A percentile compares a stretch with the other conserved stretches of the same genome.
Evolutionary conservation across 2,888 invertebrate species (phyloP).

Genomic region (Margaritifera margaritifera): DNA sequence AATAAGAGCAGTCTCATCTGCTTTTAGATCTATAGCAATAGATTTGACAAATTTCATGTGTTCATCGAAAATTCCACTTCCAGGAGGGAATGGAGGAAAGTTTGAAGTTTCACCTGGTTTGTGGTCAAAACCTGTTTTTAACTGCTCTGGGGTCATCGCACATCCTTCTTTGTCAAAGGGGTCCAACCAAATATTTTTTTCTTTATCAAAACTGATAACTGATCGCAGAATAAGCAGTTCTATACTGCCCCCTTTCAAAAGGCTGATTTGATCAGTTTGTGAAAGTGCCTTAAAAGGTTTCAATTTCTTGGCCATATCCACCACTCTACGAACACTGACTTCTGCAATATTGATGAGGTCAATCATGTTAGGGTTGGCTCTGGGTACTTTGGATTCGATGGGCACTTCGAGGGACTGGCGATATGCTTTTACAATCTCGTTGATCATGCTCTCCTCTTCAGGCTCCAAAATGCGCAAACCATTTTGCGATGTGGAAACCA

Average conservation of each 20-base stretch:
- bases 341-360: constrained; percentile 73
- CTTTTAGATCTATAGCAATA: constrained; percentile 86
- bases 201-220: constrained; percentile 93
- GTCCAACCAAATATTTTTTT: constrained; percentile 89
- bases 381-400: constrained; percentile 63
- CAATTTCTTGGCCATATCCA: constrained; percentile 78
- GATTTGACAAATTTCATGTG: constrained; percentile 73
- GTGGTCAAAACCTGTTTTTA: constrained; percentile 84
- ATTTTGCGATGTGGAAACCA: constrained; percentile 52
- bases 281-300: constrained; percentile 93
- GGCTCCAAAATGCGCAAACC: constrained; percentile 51
- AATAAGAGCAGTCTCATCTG: constrained; percentile 92
- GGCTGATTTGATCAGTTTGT: constrained; percentile 92
- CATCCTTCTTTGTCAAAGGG: constrained; percentile 74
- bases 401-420: constrained; percentile 69
- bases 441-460: constrained; percentile 66
- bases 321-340: constrained; percentile 81
- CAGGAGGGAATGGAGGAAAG: constrained; percentile 11
- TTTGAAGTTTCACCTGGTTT: constrained; percentile 8
- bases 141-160: constrained; percentile 88
- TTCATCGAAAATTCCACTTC: constrained; percentile 70
- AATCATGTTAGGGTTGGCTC: constrained; percentile 59
- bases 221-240: constrained; percentile 97
- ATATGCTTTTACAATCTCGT: constrained; percentile 68
- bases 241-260: constrained; percentile 95